These are phyloP conservation scores for Agrochola circellaris DNA, from an alignment of 2,888 invertebrate genomes.

Conservation along the genomic window DNA sequence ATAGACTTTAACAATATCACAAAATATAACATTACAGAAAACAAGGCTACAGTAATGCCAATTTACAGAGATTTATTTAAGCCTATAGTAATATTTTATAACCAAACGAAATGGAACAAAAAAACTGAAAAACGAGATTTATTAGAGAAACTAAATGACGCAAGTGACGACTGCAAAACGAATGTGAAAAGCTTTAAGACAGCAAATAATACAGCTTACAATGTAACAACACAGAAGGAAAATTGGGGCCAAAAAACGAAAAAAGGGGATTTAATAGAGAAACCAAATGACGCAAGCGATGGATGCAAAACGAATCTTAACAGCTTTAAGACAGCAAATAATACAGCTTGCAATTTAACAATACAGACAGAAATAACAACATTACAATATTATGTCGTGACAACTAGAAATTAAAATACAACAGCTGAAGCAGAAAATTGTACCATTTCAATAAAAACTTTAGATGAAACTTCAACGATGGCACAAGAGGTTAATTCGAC, in stretches of 20 bases:
- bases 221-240: background rate
- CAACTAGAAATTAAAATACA: background rate
- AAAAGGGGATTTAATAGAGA: background rate
- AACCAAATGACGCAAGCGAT: background rate
- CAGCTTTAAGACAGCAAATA: background rate
- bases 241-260: background rate
- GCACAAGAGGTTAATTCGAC: background rate
- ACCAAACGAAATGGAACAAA: constrained; percentile 22
- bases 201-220: background rate
- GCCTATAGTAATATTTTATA: constrained; percentile 12
- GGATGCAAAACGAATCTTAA: background rate
- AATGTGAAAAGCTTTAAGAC: background rate
- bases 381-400: background rate
- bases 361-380: background rate
- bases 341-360: background rate
- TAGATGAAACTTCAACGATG: background rate
- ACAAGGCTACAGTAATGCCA: background rate
- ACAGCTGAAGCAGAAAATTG: background rate
- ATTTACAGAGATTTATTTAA: constrained; percentile 10
- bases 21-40: background rate
- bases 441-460: background rate
- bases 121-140: no score
- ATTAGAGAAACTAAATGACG: background rate
- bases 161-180: background rate
- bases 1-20: constrained; percentile 10